A percentile compares a stretch with the other conserved stretches of the same genome.
Conservation (phyloP, 2,797 vertebrate genomes). For the Diplodus sargus region DNA sequence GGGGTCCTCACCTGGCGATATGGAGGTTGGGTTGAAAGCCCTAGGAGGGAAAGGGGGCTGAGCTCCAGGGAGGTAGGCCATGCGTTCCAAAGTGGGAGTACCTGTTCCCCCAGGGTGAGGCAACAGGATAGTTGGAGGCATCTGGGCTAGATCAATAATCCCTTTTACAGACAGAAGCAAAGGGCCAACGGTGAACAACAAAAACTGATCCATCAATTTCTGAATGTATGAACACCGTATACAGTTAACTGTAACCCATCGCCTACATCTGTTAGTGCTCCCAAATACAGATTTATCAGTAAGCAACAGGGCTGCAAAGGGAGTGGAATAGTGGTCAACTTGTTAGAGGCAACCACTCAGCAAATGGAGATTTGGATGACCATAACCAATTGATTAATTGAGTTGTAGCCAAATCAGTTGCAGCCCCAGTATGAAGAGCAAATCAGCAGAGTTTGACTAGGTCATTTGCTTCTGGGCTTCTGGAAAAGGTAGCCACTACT, state of each 20-base stretch:
- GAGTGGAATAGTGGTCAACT: conserved; percentile 76
- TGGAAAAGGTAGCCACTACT: conserved; percentile 89
- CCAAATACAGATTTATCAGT: conserved; percentile 72
- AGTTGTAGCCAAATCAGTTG: conserved; percentile 69
- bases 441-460: conserved; percentile 76
- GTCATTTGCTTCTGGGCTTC: conserved; percentile 89
- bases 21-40: conserved; percentile 95
- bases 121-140: conserved; percentile 99
- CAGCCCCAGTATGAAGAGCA: conserved; percentile 71
- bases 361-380: conserved; percentile 68
- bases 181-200: conserved; percentile 89
- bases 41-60: conserved; percentile 95
- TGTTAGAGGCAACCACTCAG: conserved; percentile 75
- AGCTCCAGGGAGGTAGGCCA: conserved; percentile 95
- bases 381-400: conserved; percentile 54
- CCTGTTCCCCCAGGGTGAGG: conserved; percentile 97
- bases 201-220: conserved; percentile 80
- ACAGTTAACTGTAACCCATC: conserved; percentile 76
- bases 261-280: conserved; percentile 69
- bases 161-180: conserved; percentile 95
- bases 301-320: conserved; percentile 75
- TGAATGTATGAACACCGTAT: conserved; percentile 78
- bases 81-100: conserved; percentile 97
- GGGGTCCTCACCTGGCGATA: conserved; percentile 93
- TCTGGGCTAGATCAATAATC: conserved; percentile 99